Percentiles rank a stretch among this genome's conserved stretches.
phyloP scores from a whole-genome alignment of 1,140 invertebrate species.

The Pogonomyrmex californicus region DNA sequence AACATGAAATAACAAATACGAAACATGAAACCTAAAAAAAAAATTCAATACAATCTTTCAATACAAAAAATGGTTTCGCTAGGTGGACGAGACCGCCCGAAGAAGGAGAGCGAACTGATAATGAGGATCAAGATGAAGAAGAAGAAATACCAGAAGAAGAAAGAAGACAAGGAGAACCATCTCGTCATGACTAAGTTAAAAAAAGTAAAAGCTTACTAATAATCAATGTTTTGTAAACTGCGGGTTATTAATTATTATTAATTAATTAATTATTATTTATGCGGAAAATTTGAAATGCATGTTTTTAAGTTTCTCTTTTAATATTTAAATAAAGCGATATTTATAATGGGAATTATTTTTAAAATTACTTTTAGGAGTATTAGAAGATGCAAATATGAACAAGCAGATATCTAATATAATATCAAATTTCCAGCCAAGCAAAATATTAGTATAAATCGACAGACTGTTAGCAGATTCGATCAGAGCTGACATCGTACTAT shows the following conservation, averaged over 20 bases:
- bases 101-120: conserved; percentile 78
- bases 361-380: not conserved
- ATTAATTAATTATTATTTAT: not conserved
- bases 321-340: not conserved
- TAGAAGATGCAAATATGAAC: not conserved
- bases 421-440: not conserved
- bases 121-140: conserved; percentile 79
- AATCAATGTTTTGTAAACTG: conserved; percentile 10
- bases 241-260: not conserved
- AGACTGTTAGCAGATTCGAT: too few species aligned
- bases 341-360: not conserved
- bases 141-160: conserved; percentile 68
- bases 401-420: not conserved
- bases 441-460: not conserved
- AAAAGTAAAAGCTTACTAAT: not conserved
- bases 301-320: not conserved
- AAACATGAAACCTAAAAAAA: conserved; percentile 7
- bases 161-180: conserved; percentile 47
- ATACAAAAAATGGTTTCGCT: conserved; percentile 30
- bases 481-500: too few species aligned
- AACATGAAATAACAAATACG: not conserved
- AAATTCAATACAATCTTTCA: not conserved
- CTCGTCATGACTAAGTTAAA: conserved; percentile 50
- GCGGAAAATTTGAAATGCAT: not conserved
- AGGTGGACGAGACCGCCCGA: conserved; percentile 85